These are phyloP conservation scores for Siniperca knerii DNA, from an alignment of 2,113 vertebrate genomes.

Conservation along the genomic window DNA sequence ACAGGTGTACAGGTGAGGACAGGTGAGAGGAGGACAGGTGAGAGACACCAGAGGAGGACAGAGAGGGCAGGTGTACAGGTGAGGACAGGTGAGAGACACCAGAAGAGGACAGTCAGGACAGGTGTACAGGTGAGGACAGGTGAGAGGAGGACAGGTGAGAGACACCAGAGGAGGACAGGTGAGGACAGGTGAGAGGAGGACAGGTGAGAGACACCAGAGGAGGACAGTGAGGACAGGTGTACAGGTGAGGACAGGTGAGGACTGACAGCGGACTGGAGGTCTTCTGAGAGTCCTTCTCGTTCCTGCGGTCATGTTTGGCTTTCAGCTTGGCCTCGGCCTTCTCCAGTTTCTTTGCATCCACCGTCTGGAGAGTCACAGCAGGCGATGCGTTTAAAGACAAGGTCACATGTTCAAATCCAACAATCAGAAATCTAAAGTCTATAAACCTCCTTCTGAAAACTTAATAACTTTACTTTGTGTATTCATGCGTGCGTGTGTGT, in stretches of 20 bases:
- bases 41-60: background rate
- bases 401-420: background rate
- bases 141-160: background rate
- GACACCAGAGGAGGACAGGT: background rate
- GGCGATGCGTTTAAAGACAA: background rate
- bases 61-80: background rate
- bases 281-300: slow-evolving; percentile 91
- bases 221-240: background rate
- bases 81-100: slow-evolving; percentile 8
- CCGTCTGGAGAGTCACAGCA: slow-evolving; percentile 83
- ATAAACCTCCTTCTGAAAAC: no score
- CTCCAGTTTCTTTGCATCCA: slow-evolving; percentile 95
- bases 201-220: background rate
- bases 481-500: no score
- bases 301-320: slow-evolving; percentile 93
- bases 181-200: background rate
- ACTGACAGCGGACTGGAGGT: slow-evolving; percentile 81
- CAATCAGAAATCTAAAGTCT: background rate
- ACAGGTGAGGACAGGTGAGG: background rate
- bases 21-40: background rate
- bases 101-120: no score
- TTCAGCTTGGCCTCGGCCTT: slow-evolving; percentile 97
- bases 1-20: background rate
- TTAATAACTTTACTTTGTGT: no score
- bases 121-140: no score